Base-by-base conservation (phyloP, 2,888 invertebrate species). In the Metalampra italica region DNA sequence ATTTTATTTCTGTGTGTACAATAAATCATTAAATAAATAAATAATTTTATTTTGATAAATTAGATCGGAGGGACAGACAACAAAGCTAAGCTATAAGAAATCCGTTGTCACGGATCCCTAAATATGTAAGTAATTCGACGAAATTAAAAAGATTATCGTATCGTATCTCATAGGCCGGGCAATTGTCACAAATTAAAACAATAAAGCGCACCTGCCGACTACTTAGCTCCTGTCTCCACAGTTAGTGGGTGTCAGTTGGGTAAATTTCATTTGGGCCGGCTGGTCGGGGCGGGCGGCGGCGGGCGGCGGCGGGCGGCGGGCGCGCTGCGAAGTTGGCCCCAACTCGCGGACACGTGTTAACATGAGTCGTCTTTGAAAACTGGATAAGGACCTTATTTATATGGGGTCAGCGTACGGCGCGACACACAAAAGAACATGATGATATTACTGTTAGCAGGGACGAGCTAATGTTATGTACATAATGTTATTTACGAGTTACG, bases 311-410 rank as follows among this genome's bases (percentile, higher is more conserved):
- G n/a, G n/a, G n/a, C n/a, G n/a, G n/a, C 12, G 34, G 59, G 56
- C 66, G 3, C 65, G 63, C 60, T 62, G 66, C 74, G 76, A 82
- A 82, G 76, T 83, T 81, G 63, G 70, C 68, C 63, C 73, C 68
- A 79, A 78, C 75, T 79, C 66, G 64, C 58, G 66, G 80, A 82
- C 85, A 86, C 78, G 85, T 86, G 87, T 86, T 87, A 83, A 81
- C 87, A 81, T 71, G 77, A 75, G 66, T 79, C 80, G 70, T 81
- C 84, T 87, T 84, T 82, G 82, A 86, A 88, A 86, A 87, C 77
- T 83, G 79, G 77, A 79, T 85, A 85, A 82, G 73, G 68, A 75
- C 78, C 88, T 84, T 86, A 86, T 88, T 87, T 87, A 81, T 88
- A 86, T 88, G 86, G 81, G 82, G 72, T 82, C 68, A 80, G 79